Evolutionary conservation across 2,888 invertebrate species (phyloP).

Genomic region (Melanostoma scalare): DNA sequence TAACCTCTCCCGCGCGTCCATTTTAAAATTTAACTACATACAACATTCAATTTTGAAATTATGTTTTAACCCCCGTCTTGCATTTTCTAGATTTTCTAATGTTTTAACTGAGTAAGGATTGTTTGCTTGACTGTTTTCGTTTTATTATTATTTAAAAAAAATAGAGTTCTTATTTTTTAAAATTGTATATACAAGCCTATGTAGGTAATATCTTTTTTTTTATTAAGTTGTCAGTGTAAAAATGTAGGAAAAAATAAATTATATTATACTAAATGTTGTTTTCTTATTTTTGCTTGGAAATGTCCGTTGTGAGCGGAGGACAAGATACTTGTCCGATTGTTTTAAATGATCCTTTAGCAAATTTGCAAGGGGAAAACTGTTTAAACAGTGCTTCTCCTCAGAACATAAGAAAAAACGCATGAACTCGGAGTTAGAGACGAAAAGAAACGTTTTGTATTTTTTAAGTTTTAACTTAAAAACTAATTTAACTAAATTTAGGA

Average conservation of each 20-base stretch:
- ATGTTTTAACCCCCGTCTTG: slow-evolving; percentile 25
- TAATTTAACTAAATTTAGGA: too few relatives aligned
- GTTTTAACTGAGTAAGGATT: slow-evolving; percentile 23
- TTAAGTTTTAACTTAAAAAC: too few relatives aligned
- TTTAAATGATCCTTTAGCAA: too few relatives aligned
- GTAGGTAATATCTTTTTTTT: slow-evolving; percentile 33
- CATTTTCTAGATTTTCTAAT: slow-evolving; percentile 27
- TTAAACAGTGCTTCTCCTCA: neutral
- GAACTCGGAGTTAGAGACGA: too few relatives aligned
- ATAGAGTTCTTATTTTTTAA: slow-evolving; percentile 25
- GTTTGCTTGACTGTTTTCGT: slow-evolving; percentile 4
- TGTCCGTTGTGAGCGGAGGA: too few relatives aligned
- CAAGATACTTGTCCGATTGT: too few relatives aligned
- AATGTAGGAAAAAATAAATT: slow-evolving; percentile 66
- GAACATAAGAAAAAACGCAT: neutral
- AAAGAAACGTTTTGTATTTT: too few relatives aligned
- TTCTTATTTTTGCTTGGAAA: neutral
- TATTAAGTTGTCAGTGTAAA: slow-evolving; percentile 67
- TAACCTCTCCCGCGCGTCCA: slow-evolving; percentile 15
- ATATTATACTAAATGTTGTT: slow-evolving; percentile 40
- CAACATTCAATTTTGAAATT: slow-evolving; percentile 32
- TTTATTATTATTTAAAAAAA: neutral
- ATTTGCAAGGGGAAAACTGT: neutral
- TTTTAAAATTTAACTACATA: neutral
- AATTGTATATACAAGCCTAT: slow-evolving; percentile 47